Base-by-base conservation (phyloP, 30 jellyfish, hydroid and myxozoan genomes). In the Mastigias papua region DNA sequence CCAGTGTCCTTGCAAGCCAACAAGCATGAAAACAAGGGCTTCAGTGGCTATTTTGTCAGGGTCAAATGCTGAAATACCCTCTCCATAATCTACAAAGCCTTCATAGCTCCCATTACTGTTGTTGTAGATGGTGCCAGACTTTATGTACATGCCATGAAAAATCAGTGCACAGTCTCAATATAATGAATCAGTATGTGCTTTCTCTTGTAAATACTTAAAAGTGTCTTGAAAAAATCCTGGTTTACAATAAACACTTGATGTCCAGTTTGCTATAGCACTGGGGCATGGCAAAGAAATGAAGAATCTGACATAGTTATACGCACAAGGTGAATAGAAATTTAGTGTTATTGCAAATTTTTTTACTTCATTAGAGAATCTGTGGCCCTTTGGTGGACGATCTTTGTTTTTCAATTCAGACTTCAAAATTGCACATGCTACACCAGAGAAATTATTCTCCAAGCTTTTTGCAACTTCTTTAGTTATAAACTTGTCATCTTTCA, bases 71-170 rank as follows among this genome's bases (percentile, higher is more conserved):
- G 60, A 46, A 0, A 84, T 70, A 8, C 89, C 93, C n/a, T 21
- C 0, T 0, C 93, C 88, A 84, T 84, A 84, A 46, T 84, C 89
- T 1, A 84, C 93, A 84, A 69, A 34, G 13, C 90, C 93, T 13
- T 46, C 89, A 70, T 48, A 71, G 42, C 51, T 81, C 30, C 48
- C 29, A 34, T 35, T 81, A 23, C 48, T 57, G 69, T 81, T 30
- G 42, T 84, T 78, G 67, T 80, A 70, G 21, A 23, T n/a, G 34
- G 61, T 48, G 32, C 72, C 73, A 31, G 76, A 34, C 33, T 60
- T 48, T 50, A 84, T 84, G 79, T 29, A 16, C 90, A 84, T 69
- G 34, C 72, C 93, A 60, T 84, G 83, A 20, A 81, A 29, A 11
- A 83, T 69, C 66, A 83, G n/a, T 5, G 87, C 93, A 69, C 93